A percentile compares a stretch with the other conserved stretches of the same genome.
These are phyloP conservation scores for Carcharodon carcharias DNA, from an alignment of 2,797 vertebrate species.

Conservation along the genomic window DNA sequence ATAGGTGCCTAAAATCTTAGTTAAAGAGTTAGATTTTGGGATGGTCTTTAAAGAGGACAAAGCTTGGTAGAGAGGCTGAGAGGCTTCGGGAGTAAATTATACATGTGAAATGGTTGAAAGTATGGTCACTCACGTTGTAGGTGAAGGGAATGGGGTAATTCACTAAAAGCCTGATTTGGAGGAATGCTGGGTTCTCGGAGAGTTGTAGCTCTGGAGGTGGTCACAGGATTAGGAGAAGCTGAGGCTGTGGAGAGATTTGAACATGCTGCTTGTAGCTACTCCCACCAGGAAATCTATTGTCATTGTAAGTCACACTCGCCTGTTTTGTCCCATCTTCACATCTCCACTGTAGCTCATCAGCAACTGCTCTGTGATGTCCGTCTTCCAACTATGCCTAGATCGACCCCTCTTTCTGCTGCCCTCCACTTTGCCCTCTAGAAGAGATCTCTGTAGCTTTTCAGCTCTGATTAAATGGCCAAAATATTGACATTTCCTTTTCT, in stretches of 20 bases:
- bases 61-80: background rate
- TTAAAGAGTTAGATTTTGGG: background rate
- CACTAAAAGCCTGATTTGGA: background rate
- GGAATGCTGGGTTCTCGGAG: background rate
- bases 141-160: background rate
- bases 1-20: background rate
- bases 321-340: no score
- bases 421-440: no score
- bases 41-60: background rate
- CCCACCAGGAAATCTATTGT: no score
- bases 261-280: background rate
- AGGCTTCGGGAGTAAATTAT: no score
- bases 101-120: background rate
- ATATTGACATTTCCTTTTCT: no score
- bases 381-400: no score
- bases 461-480: no score
- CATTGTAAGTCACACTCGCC: no score
- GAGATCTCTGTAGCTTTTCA: no score
- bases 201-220: background rate
- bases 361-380: no score
- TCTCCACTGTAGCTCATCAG: no score
- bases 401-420: no score
- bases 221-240: background rate
- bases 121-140: background rate
- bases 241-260: background rate